A percentile compares a stretch with the other conserved stretches of the same genome.
Evolutionary conservation across 2,797 vertebrate genomes (phyloP).

Genomic region (Rhinogobio ventralis): DNA sequence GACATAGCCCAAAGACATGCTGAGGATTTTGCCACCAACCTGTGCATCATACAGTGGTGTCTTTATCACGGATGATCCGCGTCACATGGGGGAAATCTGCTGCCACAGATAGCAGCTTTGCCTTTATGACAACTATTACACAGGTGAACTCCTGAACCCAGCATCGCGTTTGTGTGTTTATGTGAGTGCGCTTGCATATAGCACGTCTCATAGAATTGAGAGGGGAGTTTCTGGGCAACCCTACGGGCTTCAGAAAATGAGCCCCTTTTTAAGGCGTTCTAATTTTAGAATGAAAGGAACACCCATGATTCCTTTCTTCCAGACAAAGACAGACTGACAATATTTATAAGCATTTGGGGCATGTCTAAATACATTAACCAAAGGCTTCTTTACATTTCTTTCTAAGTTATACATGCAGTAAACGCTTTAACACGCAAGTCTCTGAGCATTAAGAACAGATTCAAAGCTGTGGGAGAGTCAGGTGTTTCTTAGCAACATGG

Average conservation of each 20-base stretch:
- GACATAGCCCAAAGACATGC: constrained; percentile 17
- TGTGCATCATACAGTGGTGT: constrained; percentile 38
- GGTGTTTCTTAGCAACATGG: constrained; percentile 54
- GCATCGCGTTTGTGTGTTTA: neutral
- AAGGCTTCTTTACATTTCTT: neutral
- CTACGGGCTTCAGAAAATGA: constrained; percentile 17
- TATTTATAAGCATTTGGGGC: neutral
- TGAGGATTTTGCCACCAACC: constrained; percentile 35
- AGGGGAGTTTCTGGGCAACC: constrained; percentile 8
- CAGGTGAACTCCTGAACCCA: constrained; percentile 44
- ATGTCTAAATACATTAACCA: neutral
- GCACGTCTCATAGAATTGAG: constrained; percentile 8
- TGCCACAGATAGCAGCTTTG: neutral
- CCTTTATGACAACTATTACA: constrained; percentile 32
- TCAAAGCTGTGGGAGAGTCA: constrained; percentile 1
- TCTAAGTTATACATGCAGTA: constrained; percentile 6
- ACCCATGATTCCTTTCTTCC: neutral
- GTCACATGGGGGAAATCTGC: constrained; percentile 25
- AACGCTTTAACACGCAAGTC: neutral
- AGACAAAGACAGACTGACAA: neutral
- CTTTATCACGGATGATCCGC: constrained; percentile 36
- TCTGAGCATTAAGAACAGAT: constrained; percentile 3
- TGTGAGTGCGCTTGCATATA: too few relatives aligned
- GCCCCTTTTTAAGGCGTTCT: constrained; percentile 28
- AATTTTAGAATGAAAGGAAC: constrained; percentile 18